A percentile compares a stretch with the other conserved stretches of the same genome.
Conservation (phyloP, 2,797 vertebrate genomes). For the Echeneis naucrates region DNA sequence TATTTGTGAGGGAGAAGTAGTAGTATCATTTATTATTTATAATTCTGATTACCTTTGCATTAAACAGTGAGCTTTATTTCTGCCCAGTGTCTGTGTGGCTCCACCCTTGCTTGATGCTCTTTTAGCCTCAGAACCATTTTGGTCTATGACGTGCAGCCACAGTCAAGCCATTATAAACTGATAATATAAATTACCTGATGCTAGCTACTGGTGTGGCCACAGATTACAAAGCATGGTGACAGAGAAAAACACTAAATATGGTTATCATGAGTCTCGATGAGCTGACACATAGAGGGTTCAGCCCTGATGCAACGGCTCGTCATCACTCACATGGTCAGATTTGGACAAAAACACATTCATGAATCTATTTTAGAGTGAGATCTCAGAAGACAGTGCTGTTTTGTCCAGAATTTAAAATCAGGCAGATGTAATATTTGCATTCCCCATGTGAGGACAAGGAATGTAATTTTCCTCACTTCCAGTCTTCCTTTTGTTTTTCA, state of each 20-base stretch:
- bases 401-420: too few species aligned
- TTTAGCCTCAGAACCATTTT: conserved; percentile 20
- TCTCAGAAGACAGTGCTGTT: background rate
- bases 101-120: conserved; percentile 3
- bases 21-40: background rate
- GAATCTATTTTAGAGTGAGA: background rate
- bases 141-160: conserved; percentile 35
- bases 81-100: conserved; percentile 2
- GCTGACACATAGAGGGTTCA: conserved; percentile 22
- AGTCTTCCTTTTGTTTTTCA: too few species aligned
- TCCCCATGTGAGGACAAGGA: background rate
- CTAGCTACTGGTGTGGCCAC: conserved; percentile 27
- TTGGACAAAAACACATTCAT: background rate
- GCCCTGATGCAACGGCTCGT: background rate
- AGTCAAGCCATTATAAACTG: conserved; percentile 9
- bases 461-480: too few species aligned
- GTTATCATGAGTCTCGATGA: background rate
- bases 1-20: background rate
- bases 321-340: background rate
- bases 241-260: conserved; percentile 29
- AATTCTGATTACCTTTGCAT: background rate
- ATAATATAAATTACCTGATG: conserved; percentile 34
- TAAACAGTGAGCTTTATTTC: conserved; percentile 11
- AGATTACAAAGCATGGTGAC: conserved; percentile 30
- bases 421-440: too few species aligned